Percentiles rank a stretch among this genome's conserved stretches.
These are phyloP conservation scores for Clarias platycephalus DNA, from an alignment of 2,797 vertebrate species.

Conservation along the genomic window DNA sequence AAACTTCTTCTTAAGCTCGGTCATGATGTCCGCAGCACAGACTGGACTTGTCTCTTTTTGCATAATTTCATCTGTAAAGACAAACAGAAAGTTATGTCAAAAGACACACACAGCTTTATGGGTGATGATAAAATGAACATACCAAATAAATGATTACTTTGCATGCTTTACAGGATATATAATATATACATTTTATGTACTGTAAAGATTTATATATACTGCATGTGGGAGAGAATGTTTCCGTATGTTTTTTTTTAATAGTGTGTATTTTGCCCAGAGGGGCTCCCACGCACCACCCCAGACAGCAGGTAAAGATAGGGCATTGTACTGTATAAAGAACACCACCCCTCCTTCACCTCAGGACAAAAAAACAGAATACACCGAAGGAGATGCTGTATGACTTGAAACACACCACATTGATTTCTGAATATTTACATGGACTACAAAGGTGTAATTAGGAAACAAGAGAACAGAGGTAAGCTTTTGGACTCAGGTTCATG, in stretches of 20 bases:
- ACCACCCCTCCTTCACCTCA: slow-evolving; percentile 10
- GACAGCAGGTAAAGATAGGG: not conserved
- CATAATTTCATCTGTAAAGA: slow-evolving; percentile 84
- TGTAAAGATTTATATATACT: not conserved
- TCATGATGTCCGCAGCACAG: slow-evolving; percentile 84
- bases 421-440: slow-evolving; percentile 6
- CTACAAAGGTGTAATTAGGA: slow-evolving; percentile 12
- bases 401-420: slow-evolving; percentile 3
- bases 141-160: not conserved
- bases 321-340: not conserved
- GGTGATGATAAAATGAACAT: not conserved
- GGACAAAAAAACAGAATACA: not conserved
- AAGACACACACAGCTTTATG: not conserved
- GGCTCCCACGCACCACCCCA: slow-evolving; percentile 32
- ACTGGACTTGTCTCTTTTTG: slow-evolving; percentile 80
- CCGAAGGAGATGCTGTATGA: not conserved
- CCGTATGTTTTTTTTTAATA: not conserved
- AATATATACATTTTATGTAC: not conserved
- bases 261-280: slow-evolving; percentile 14
- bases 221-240: not conserved
- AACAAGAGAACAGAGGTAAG: slow-evolving; percentile 33
- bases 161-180: not conserved
- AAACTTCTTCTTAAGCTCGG: slow-evolving; percentile 87
- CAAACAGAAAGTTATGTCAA: not conserved
- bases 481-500: slow-evolving; percentile 39